Evolutionary conservation across 2,888 invertebrate species (phyloP).

Genomic region (Megalurothrips usitatus): DNA sequence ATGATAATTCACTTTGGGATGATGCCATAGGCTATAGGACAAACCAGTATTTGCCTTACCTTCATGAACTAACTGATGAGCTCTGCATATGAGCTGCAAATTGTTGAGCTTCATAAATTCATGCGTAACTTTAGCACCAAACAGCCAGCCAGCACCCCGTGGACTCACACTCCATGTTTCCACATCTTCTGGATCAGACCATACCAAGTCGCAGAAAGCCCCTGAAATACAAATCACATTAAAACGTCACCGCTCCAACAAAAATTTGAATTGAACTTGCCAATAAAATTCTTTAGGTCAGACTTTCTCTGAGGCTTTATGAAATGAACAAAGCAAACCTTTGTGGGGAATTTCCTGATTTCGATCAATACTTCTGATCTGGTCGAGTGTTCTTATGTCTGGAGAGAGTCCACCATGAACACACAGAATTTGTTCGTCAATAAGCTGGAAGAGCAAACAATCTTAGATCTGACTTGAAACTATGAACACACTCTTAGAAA

Average conservation of each 20-base stretch:
- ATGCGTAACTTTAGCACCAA: constrained; percentile 90
- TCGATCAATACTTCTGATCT: constrained; percentile 90
- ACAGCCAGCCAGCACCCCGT: constrained; percentile 95
- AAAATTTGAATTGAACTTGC: neutral
- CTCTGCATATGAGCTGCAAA: constrained; percentile 90
- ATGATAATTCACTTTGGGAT: constrained; percentile 34
- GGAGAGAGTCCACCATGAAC: constrained; percentile 98
- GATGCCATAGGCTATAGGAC: too few relatives aligned
- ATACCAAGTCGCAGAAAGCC: constrained; percentile 96
- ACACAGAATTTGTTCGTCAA: constrained; percentile 95
- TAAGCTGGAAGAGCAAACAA: constrained; percentile 63
- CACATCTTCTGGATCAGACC: constrained; percentile 99
- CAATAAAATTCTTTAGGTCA: neutral
- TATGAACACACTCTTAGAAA: neutral
- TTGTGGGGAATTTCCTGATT: constrained; percentile 98
- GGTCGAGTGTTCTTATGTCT: constrained; percentile 92
- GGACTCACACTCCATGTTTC: constrained; percentile 92
- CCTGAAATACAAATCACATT: constrained; percentile 50
- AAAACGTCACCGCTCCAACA: neutral
- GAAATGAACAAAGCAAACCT: constrained; percentile 50
- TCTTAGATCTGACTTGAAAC: neutral
- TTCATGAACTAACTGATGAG: constrained; percentile 98
- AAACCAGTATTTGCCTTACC: constrained; percentile 53
- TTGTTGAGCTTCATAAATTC: constrained; percentile 92
- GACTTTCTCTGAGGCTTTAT: neutral